Conservation (phyloP, 2,113 vertebrate species). For the Garra rufa region DNA sequence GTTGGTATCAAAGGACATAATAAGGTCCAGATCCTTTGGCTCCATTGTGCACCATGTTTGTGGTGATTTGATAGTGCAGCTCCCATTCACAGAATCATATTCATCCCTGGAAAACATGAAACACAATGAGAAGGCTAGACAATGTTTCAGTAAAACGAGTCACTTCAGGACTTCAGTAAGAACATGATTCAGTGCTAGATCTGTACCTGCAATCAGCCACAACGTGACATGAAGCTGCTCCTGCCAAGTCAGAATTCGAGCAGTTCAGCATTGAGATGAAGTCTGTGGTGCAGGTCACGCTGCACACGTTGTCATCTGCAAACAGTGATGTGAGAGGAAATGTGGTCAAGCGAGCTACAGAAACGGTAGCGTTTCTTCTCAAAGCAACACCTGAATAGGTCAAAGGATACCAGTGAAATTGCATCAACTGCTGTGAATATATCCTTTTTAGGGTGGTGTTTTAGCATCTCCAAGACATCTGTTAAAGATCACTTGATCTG, state of each 20-base stretch:
- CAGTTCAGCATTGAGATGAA: slow-evolving; percentile 58
- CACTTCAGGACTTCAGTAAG: background rate
- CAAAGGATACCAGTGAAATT: background rate
- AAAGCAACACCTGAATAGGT: slow-evolving; percentile 15
- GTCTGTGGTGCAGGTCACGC: slow-evolving; percentile 60
- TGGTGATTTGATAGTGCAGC: slow-evolving; percentile 63
- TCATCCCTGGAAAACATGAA: slow-evolving; percentile 38
- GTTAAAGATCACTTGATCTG: no score
- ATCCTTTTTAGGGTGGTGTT: background rate
- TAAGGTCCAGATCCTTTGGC: fast-evolving
- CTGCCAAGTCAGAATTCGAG: slow-evolving; percentile 37
- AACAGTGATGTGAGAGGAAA: slow-evolving; percentile 5
- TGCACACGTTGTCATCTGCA: slow-evolving; percentile 47
- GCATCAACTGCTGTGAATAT: background rate
- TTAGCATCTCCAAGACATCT: no score
- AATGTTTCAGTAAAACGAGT: background rate
- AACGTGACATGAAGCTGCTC: slow-evolving; percentile 25
- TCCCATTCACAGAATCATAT: background rate
- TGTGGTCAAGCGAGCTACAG: background rate
- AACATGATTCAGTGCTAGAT: background rate
- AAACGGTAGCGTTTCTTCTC: slow-evolving; percentile 1
- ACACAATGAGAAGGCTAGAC: background rate
- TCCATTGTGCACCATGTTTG: slow-evolving; percentile 67
- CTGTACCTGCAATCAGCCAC: slow-evolving; percentile 52
- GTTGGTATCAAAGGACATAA: background rate